Evolutionary conservation across 2,888 invertebrate species (phyloP).

Genomic region (Adelphocoris suturalis): DNA sequence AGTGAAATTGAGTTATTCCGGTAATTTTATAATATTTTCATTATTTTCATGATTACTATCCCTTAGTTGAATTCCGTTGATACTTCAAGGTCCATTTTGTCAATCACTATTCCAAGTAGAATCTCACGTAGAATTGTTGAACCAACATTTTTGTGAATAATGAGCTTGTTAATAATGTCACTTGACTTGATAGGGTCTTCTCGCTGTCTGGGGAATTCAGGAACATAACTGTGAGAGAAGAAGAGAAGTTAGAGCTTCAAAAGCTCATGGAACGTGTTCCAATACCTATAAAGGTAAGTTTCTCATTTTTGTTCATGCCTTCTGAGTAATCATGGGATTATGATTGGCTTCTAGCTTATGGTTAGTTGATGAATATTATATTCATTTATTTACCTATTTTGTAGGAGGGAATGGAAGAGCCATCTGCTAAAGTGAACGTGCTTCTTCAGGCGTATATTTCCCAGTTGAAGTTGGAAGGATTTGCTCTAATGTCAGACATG

Average conservation of each 20-base stretch:
- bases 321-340: too few species aligned
- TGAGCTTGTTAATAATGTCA: too few species aligned
- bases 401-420: constrained; percentile 95
- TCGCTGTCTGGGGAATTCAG: constrained; percentile 98
- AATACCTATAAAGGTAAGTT: constrained; percentile 97
- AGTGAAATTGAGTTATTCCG: constrained; percentile 97
- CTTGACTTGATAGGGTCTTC: constrained; percentile 85
- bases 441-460: constrained; percentile 98
- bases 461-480: constrained; percentile 97
- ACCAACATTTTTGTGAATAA: too few species aligned
- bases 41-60: too few species aligned
- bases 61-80: too few species aligned
- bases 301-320: neutral
- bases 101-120: too few species aligned
- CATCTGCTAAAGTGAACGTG: constrained; percentile 97
- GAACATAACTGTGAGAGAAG: constrained; percentile 94
- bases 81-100: too few species aligned
- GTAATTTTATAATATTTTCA: constrained; percentile 67
- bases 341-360: too few species aligned
- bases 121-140: too few species aligned
- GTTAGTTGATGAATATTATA: too few species aligned
- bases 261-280: constrained; percentile 98
- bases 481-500: constrained; percentile 99
- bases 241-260: constrained; percentile 97
- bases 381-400: neutral